Percentiles rank a stretch among this genome's conserved stretches.
phyloP scores from a whole-genome alignment of 1,140 invertebrate species.

The roundworm (Caenorhabditis elegans) region WBcel235 BX284605.5:11076501-11077000 shows the following conservation, averaged over 20 bases:
- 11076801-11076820: slow-evolving; percentile 26
- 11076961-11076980: slow-evolving; percentile 75
- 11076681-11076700: no score
- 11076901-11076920: slow-evolving; percentile 66
- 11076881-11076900: slow-evolving; percentile 41
- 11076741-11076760: not conserved
- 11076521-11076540: no score
- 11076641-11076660: not conserved
- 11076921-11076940: slow-evolving; percentile 78
- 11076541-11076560: no score
- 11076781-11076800: not conserved
- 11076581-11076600: not conserved
- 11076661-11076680: no score
- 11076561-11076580: no score
- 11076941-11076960: slow-evolving; percentile 80
- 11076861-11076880: slow-evolving; percentile 29
- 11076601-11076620: not conserved
- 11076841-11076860: slow-evolving; percentile 29
- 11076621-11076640: not conserved
- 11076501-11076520: no score
- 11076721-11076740: not conserved
- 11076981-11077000: slow-evolving; percentile 72
- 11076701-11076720: no score
- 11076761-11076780: not conserved
- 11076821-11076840: slow-evolving; percentile 31